phyloP scores from a whole-genome alignment of 2,797 vertebrate genomes.

The Muscicapa comitata region DNA sequence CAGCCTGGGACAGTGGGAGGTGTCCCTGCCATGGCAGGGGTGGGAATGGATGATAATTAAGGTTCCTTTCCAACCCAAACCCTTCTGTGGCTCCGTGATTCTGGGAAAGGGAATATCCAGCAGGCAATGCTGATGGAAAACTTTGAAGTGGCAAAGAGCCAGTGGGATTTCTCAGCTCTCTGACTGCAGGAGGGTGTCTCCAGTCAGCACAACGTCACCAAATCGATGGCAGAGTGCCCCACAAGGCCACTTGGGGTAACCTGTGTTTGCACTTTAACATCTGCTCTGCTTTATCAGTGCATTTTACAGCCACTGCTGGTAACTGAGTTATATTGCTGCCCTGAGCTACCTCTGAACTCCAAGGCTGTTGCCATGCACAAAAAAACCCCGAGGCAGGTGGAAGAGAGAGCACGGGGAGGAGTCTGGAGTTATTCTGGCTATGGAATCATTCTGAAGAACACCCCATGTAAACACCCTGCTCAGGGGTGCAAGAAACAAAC shows the following conservation, averaged over 20 bases:
- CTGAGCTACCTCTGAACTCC: not conserved
- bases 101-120: not conserved
- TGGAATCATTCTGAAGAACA: not conserved
- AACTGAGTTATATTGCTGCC: not conserved
- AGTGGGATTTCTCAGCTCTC: not conserved
- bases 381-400: not conserved
- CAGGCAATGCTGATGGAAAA: not conserved
- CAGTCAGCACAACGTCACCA: not conserved
- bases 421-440: not conserved
- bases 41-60: fast-evolving
- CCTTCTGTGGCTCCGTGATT: not conserved
- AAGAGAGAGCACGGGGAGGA: not conserved
- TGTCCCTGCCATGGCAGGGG: not conserved
- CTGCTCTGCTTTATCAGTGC: slow-evolving; percentile 3
- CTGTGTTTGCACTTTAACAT: not conserved
- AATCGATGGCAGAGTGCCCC: not conserved
- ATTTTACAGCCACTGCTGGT: not conserved
- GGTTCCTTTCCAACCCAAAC: not conserved
- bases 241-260: not conserved
- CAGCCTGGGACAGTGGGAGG: not conserved
- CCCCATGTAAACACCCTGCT: not conserved
- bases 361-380: not conserved
- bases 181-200: not conserved
- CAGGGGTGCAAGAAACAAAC: not conserved
- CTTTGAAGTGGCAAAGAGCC: not conserved